These are phyloP conservation scores for Monodelphis domestica DNA, from an alignment of 2,797 vertebrate genomes.

Conservation along the genomic window DNA sequence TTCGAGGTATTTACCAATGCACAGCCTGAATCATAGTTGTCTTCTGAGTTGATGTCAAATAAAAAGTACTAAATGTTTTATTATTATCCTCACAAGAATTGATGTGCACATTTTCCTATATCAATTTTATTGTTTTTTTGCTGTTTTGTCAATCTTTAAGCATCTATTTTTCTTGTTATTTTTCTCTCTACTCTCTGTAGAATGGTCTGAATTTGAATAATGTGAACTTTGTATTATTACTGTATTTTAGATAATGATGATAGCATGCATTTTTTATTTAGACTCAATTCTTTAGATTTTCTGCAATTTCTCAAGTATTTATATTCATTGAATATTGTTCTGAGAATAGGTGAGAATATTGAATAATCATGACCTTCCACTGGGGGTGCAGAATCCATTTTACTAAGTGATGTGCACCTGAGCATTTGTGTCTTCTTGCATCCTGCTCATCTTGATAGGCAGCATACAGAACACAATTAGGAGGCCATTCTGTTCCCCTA, in stretches of 20 bases:
- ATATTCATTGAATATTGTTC: constrained; percentile 47
- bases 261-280: constrained; percentile 59
- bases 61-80: constrained; percentile 50
- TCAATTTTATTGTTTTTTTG: constrained; percentile 46
- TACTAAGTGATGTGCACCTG: constrained; percentile 38
- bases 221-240: constrained; percentile 28
- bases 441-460: constrained; percentile 39
- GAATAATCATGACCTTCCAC: constrained; percentile 24
- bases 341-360: constrained; percentile 32
- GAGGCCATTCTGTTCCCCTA: background rate
- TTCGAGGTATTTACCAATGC: constrained; percentile 51
- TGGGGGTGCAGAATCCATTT: constrained; percentile 14
- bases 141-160: constrained; percentile 57
- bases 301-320: constrained; percentile 50
- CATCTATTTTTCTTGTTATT: constrained; percentile 15
- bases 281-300: constrained; percentile 40
- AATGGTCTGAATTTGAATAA: constrained; percentile 48
- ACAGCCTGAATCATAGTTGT: constrained; percentile 45
- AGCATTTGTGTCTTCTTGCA: constrained; percentile 10
- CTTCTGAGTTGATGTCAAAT: constrained; percentile 45
- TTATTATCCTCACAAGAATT: constrained; percentile 47
- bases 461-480: constrained; percentile 13
- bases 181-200: constrained; percentile 27
- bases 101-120: constrained; percentile 14
- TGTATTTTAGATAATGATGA: constrained; percentile 25